A percentile compares a stretch with the other conserved stretches of the same genome.
Evolutionary conservation across 2,113 vertebrate species (phyloP).

Genomic region (Tragelaphus scriptus): DNA sequence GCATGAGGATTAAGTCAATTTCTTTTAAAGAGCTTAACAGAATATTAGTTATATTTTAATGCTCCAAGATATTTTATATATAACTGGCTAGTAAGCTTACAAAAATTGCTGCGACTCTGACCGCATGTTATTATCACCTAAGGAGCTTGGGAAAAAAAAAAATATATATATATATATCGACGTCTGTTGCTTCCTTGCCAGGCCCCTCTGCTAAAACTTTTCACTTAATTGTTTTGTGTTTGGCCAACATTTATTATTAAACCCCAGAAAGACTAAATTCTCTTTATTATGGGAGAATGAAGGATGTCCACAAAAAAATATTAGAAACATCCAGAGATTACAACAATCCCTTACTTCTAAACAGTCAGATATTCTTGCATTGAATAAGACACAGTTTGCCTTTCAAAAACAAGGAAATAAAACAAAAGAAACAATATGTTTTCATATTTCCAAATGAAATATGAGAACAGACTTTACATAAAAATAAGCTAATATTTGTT

Average conservation of each 20-base stretch:
- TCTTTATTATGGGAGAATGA: slow-evolving; percentile 88
- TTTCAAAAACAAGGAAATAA: slow-evolving; percentile 79
- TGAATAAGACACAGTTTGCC: slow-evolving; percentile 80
- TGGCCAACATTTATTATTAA: slow-evolving; percentile 91
- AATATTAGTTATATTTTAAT: not conserved
- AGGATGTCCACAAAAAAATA: slow-evolving; percentile 82
- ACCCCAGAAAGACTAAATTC: slow-evolving; percentile 94
- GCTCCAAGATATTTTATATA: not conserved
- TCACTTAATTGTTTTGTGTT: not conserved
- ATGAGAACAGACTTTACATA: slow-evolving; percentile 87
- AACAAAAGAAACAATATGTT: slow-evolving; percentile 79
- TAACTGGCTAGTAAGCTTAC: not conserved
- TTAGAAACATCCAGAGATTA: slow-evolving; percentile 81
- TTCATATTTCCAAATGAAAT: slow-evolving; percentile 84
- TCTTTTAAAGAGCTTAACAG: not conserved
- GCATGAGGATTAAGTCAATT: not conserved
- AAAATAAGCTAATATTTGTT: slow-evolving; percentile 92
- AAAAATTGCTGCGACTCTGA: not conserved
- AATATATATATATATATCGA: no score
- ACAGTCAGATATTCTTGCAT: slow-evolving; percentile 82
- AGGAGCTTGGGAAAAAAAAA: not conserved
- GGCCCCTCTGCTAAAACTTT: not conserved
- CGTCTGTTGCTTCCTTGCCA: not conserved
- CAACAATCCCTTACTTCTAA: slow-evolving; percentile 85
- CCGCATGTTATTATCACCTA: not conserved